These are phyloP conservation scores for Psococerastis gibbosa DNA, from an alignment of 2,888 invertebrate species.

Conservation along the genomic window DNA sequence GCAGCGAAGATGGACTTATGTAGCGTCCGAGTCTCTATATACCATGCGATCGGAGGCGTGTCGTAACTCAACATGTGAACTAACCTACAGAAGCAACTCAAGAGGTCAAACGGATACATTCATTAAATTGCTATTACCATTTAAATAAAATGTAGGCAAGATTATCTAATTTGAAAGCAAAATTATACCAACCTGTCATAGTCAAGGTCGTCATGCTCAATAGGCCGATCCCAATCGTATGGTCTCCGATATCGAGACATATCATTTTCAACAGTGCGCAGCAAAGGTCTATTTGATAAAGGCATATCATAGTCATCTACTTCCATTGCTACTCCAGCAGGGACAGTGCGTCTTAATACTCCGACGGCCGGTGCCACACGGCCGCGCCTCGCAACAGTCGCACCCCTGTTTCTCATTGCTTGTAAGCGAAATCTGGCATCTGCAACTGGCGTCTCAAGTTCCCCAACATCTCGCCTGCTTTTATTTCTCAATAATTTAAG, in stretches of 20 bases:
- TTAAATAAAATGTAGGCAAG: no score
- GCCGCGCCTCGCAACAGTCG: no score
- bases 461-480: not conserved
- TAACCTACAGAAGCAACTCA: no score
- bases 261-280: constrained; percentile 4
- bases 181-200: no score
- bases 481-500: not conserved
- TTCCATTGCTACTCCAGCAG: not conserved
- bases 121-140: no score
- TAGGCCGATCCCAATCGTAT: constrained; percentile 1
- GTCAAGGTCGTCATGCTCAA: no score
- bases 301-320: not conserved
- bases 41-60: no score
- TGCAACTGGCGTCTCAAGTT: not conserved
- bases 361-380: not conserved
- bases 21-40: no score
- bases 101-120: no score
- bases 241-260: not conserved
- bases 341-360: not conserved
- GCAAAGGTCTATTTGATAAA: not conserved
- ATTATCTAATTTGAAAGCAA: no score
- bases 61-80: no score
- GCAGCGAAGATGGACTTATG: no score
- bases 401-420: not conserved
- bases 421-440: not conserved